These are phyloP conservation scores for Trididemnum miniatum DNA, from an alignment of 23 tunicate genomes.

Conservation along the genomic window DNA sequence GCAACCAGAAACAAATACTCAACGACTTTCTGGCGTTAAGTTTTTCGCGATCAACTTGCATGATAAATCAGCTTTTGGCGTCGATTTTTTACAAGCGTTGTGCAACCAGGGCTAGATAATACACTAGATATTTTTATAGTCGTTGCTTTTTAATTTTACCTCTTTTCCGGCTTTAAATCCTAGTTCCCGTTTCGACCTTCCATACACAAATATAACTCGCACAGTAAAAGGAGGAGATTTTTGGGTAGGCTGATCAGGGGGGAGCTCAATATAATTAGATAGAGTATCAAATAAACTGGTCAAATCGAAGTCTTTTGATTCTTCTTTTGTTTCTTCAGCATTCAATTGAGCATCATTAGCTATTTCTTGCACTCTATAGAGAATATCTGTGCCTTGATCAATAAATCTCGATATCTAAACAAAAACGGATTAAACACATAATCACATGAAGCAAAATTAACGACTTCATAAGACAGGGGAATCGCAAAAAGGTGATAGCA, in stretches of 20 bases:
- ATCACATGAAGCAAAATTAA: neutral
- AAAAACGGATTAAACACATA: neutral
- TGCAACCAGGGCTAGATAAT: no score
- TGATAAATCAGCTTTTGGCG: no score
- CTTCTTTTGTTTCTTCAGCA: neutral
- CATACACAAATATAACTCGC: conserved; percentile 67
- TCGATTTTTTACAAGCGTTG: no score
- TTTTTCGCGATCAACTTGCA: no score
- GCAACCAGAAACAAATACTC: no score
- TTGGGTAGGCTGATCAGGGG: neutral
- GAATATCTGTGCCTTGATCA: conserved; percentile 21
- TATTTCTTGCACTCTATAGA: conserved; percentile 59
- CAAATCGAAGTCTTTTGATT: conserved; percentile 23
- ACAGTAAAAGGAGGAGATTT: conserved; percentile 45
- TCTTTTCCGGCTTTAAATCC: conserved; percentile 24
- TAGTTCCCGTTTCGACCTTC: conserved; percentile 53
- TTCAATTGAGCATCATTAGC: neutral
- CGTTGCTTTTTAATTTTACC: no score
- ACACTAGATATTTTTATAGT: no score
- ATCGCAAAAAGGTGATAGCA: no score
- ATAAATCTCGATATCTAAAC: conserved; percentile 34
- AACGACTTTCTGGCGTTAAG: no score
- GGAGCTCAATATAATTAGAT: conserved; percentile 23
- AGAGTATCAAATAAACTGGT: conserved; percentile 37
- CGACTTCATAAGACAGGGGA: neutral